These are phyloP conservation scores for Eumacrocentrus americanus DNA, from an alignment of 2,888 invertebrate genomes.

Conservation along the genomic window DNA sequence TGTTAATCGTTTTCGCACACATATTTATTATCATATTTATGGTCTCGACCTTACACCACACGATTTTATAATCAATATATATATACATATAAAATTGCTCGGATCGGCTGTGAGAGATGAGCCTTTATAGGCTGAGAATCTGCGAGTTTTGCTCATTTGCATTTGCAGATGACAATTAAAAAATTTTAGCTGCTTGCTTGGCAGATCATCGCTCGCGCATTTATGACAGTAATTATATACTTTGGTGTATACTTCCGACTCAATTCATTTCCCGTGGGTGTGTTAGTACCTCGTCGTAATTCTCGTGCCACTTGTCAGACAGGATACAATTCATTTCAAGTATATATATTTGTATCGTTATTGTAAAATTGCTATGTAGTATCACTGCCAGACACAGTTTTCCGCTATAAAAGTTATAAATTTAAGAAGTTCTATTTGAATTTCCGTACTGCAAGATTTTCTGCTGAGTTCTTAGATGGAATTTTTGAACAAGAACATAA, in stretches of 20 bases:
- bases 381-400: background rate
- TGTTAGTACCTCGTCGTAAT: conserved; percentile 23
- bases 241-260: conserved; percentile 34
- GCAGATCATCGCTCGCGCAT: conserved; percentile 32
- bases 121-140: background rate
- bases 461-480: background rate
- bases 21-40: conserved; percentile 35
- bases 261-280: conserved; percentile 26
- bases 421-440: background rate
- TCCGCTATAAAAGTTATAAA: background rate
- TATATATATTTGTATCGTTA: background rate
- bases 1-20: conserved; percentile 26
- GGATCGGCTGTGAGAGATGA: background rate
- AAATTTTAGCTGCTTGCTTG: conserved; percentile 33
- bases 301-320: conserved; percentile 32
- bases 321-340: conserved; percentile 22
- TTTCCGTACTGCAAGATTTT: background rate
- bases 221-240: conserved; percentile 39
- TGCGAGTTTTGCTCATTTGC: background rate
- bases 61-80: conserved; percentile 33
- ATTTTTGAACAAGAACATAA: background rate
- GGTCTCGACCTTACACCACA: conserved; percentile 29
- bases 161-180: conserved; percentile 33
- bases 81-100: too few relatives aligned
- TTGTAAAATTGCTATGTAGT: background rate